These are phyloP conservation scores for Phylloscopus collybita DNA, from an alignment of 2,797 vertebrate genomes.

Conservation along the genomic window DNA sequence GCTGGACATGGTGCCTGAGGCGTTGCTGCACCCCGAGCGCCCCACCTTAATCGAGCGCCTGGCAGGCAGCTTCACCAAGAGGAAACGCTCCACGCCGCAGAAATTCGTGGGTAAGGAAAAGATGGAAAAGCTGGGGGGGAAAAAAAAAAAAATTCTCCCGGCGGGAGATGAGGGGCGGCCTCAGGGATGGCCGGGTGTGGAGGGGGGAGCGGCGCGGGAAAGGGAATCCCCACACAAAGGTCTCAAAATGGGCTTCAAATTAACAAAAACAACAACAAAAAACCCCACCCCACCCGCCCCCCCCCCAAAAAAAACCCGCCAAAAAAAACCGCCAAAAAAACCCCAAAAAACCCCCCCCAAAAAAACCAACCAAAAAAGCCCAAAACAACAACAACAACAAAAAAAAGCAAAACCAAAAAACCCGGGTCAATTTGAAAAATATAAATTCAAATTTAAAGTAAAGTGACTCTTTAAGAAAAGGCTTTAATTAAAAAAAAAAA, in stretches of 20 bases:
- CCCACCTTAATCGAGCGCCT: conserved; percentile 88
- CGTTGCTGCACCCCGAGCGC: conserved; percentile 87
- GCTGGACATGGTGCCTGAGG: conserved; percentile 86
- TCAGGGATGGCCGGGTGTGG: not conserved
- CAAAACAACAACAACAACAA: too few species aligned
- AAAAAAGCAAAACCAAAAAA: not conserved
- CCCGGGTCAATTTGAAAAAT: not conserved
- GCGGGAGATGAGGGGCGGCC: not conserved
- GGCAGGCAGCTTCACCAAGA: conserved; percentile 91
- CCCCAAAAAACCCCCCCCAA: too few species aligned
- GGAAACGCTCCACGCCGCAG: not conserved
- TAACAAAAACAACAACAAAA: not conserved
- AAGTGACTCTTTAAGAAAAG: too few species aligned
- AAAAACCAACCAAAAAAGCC: too few species aligned
- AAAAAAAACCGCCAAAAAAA: too few species aligned
- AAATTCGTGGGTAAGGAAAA: not conserved
- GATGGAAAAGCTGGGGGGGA: not conserved
- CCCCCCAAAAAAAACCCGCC: too few species aligned
- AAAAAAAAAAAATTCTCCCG: not conserved
- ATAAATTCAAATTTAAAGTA: not conserved
- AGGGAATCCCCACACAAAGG: not conserved
- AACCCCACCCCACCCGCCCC: too few species aligned
- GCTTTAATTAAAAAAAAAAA: too few species aligned
- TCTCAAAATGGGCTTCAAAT: not conserved
- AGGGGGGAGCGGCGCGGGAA: not conserved